Evolutionary conservation across 1,140 invertebrate genomes (phyloP).

Genomic region (Hyphantria cunea): DNA sequence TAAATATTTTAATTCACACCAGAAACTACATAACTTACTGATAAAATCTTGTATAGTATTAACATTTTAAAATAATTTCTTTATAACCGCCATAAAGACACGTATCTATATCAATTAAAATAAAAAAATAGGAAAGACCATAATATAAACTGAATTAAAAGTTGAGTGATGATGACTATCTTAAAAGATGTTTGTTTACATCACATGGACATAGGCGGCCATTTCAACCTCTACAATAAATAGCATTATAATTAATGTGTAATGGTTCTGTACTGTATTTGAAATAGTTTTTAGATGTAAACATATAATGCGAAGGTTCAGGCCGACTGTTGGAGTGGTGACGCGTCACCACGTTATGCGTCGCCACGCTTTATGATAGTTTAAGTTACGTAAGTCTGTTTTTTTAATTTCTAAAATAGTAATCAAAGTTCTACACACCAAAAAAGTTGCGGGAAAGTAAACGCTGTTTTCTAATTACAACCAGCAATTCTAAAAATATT

Average conservation of each 20-base stretch:
- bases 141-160: neutral
- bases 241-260: neutral
- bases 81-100: neutral
- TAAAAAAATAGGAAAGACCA: neutral
- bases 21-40: too few relatives aligned
- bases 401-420: too few relatives aligned
- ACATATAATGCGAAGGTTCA: neutral
- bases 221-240: neutral
- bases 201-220: neutral
- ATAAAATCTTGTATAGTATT: neutral
- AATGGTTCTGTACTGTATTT: too few relatives aligned
- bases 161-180: neutral
- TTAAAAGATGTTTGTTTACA: neutral
- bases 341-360: too few relatives aligned
- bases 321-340: too few relatives aligned
- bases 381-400: too few relatives aligned
- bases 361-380: too few relatives aligned
- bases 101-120: neutral
- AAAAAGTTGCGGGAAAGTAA: too few relatives aligned
- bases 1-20: too few relatives aligned
- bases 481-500: too few relatives aligned
- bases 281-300: neutral
- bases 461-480: too few relatives aligned
- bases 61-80: neutral
- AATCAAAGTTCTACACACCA: too few relatives aligned